Evolutionary conservation across 92 coral and sea anemone genomes (phyloP), one percentile per base, ranked within the genome.

Genomic region (Parazoanthus swiftii): DNA sequence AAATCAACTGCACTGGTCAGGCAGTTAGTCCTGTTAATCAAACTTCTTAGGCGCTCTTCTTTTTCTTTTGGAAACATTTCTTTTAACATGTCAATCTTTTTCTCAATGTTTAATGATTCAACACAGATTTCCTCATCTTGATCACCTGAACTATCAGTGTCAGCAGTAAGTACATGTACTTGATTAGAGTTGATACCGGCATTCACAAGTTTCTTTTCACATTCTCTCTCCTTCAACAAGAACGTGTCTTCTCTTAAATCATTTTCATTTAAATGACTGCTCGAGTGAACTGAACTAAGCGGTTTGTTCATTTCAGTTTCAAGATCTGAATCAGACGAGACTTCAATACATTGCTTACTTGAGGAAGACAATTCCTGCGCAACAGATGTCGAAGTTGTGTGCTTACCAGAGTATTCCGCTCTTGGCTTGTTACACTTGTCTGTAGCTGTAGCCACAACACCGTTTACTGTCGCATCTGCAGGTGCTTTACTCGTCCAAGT

Each of bases 311-410:
- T 43, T 71, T 84, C 87, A n/a, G 43, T 46, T 71, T 84, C 87
- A 48, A 84, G 67, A 72, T 84, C 87, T 71, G 87, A 84, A 84
- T 84, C 87, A 3, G 78, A 84, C 4, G 87, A 84, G 15, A 68
- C 26, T 2, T 42, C 18, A 29, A 44, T 66, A 71, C 63, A 67
- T 68, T 82, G 66, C 63, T 68, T 82, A 66, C 58, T 82, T 68
- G 76, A 25, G n/a, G 58, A 21, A 11, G 11, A 6, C 6, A 37
- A 81, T 36, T 63, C 50, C 8, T 39, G 36, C 37, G 8, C 65
- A 11, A 26, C 36, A 8, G 82, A 46, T 8, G 37, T 77, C 14
- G 33, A 79, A 16, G 21, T 23, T 46, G 18, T n/a, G 18, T 42
- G 42, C 42, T 63, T 63, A 23, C 70, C 15, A 5, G 83, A 23